Percentiles rank a stretch among this genome's conserved stretches.
Conservation (phyloP, 2,888 invertebrate species). For the Caradrina clavipalpis region DNA sequence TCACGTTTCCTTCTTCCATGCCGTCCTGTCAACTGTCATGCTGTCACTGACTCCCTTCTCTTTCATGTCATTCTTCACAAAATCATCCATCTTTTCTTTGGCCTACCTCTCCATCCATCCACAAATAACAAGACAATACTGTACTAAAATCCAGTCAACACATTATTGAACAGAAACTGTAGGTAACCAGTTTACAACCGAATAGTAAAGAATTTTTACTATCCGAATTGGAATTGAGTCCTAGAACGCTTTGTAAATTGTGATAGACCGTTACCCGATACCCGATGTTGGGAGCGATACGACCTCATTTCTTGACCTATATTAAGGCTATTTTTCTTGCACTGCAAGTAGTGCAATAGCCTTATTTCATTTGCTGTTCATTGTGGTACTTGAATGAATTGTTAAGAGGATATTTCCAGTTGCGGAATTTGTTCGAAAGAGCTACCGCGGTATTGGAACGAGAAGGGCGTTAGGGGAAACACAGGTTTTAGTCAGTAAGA, state of each 20-base stretch:
- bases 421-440: no score
- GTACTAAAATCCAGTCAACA: no score
- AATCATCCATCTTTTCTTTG: no score
- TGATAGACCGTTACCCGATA: conserved; percentile 35
- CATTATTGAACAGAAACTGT: neutral
- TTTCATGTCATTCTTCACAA: no score
- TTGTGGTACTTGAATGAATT: conserved; percentile 13
- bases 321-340: conserved; percentile 45
- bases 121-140: no score
- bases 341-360: conserved; percentile 14
- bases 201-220: conserved; percentile 27
- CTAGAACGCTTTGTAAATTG: conserved; percentile 40
- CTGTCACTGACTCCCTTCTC: no score
- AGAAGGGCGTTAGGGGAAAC: no score
- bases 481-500: no score
- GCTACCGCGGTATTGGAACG: no score
- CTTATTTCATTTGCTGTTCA: conserved; percentile 19
- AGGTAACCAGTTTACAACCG: conserved; percentile 1
- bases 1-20: no score
- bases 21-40: no score
- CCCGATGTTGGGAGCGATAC: conserved; percentile 13
- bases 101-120: no score
- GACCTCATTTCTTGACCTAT: conserved; percentile 57
- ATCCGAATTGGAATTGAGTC: conserved; percentile 46
- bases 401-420: neutral